Conservation (phyloP, 2,797 vertebrate species). For the Thripadectes ignobilis region DNA sequence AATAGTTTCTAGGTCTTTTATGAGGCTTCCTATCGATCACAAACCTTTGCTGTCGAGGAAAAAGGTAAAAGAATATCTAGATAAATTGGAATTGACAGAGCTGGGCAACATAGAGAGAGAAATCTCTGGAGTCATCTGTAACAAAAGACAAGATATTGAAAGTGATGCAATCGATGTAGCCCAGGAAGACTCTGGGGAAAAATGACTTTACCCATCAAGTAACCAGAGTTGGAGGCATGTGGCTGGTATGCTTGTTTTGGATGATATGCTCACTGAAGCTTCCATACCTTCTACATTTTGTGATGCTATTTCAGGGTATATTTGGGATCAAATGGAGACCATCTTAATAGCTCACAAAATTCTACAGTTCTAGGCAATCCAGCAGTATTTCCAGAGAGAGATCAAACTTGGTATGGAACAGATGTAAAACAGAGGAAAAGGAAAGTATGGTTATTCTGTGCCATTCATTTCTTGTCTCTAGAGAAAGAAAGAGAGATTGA, state of each 20-base stretch:
- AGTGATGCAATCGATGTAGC: constrained; percentile 70
- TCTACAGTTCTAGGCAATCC: neutral
- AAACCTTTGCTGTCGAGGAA: constrained; percentile 67
- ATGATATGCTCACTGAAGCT: neutral
- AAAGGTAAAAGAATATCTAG: constrained; percentile 72
- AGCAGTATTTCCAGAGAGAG: neutral
- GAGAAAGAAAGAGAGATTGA: neutral
- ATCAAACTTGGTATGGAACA: neutral
- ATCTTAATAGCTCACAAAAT: neutral
- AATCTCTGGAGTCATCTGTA: constrained; percentile 67
- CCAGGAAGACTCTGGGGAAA: constrained; percentile 39
- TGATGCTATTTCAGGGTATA: neutral
- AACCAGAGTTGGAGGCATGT: neutral
- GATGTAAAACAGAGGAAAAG: neutral
- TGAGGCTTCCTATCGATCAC: constrained; percentile 52
- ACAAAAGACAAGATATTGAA: constrained; percentile 76
- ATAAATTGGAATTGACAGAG: constrained; percentile 80
- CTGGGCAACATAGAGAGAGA: constrained; percentile 65
- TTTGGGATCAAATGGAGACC: neutral
- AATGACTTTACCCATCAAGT: constrained; percentile 64
- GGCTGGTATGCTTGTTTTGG: constrained; percentile 7
- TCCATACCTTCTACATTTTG: neutral
- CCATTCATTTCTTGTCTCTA: neutral
- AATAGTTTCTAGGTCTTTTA: constrained; percentile 47
- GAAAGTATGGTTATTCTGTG: neutral